phyloP scores from a whole-genome alignment of 1,140 invertebrate species.

The Nomia melanderi region DNA sequence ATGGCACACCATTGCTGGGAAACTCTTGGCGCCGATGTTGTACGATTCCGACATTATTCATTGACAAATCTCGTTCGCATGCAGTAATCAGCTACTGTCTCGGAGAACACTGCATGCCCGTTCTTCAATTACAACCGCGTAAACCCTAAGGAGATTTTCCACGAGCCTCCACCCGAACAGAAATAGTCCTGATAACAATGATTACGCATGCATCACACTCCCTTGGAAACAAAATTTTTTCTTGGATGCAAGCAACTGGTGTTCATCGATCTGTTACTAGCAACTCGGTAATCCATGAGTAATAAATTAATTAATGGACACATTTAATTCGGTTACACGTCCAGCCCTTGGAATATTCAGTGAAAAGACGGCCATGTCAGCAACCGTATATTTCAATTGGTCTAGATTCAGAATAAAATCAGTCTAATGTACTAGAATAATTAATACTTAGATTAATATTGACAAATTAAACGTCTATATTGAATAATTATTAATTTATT shows the following conservation, averaged over 20 bases:
- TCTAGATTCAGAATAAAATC: no score
- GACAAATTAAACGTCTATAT: no score
- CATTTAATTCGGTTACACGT: background rate
- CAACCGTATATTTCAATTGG: no score
- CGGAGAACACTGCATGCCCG: slow-evolving; percentile 56
- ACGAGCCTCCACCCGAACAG: slow-evolving; percentile 25
- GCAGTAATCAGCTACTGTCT: slow-evolving; percentile 43
- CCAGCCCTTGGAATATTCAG: background rate
- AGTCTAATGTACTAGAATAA: no score
- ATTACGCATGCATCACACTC: background rate
- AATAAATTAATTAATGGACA: background rate
- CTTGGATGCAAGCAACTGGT: background rate
- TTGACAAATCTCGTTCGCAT: background rate
- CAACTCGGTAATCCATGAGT: background rate
- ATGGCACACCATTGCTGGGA: background rate
- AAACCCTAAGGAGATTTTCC: slow-evolving; percentile 30
- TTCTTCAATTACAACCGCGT: slow-evolving; percentile 33
- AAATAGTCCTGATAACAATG: slow-evolving; percentile 41
- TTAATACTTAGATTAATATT: no score
- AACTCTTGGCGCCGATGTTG: background rate
- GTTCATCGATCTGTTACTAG: no score
- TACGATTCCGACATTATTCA: background rate
- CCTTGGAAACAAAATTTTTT: background rate
- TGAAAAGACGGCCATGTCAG: background rate
- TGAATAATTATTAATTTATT: no score